Evolutionary conservation across 2,113 vertebrate species (phyloP).

Genomic region (Neomonachus schauinslandi): DNA sequence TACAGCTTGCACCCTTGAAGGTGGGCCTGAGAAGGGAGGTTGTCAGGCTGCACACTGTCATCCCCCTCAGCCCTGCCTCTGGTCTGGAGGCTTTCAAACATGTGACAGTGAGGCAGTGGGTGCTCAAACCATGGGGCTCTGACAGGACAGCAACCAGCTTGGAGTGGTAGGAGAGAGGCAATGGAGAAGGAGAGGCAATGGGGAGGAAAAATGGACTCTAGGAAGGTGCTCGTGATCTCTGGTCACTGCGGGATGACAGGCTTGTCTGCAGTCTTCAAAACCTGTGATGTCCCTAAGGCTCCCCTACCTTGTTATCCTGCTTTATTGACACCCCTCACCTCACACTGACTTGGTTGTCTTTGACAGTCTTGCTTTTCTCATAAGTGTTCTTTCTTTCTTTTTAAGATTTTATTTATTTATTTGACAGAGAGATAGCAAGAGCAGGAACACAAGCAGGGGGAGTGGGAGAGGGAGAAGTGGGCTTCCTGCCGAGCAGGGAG

Average conservation of each 20-base stretch:
- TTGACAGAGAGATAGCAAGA: too few species aligned
- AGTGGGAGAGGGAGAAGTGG: too few species aligned
- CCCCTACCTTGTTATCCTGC: too few species aligned
- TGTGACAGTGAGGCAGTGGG: slow-evolving; percentile 49
- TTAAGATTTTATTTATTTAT: too few species aligned
- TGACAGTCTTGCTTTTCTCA: neutral
- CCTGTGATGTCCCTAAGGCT: fast-evolving
- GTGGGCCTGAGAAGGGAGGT: slow-evolving; percentile 65
- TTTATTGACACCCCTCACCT: neutral
- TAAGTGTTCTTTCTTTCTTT: neutral
- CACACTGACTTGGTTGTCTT: neutral
- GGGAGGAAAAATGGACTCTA: fast-evolving
- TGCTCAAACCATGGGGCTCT: neutral
- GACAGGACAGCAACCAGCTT: slow-evolving; percentile 1
- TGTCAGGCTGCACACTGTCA: slow-evolving; percentile 65
- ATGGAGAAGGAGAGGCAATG: neutral
- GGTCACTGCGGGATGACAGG: fast-evolving
- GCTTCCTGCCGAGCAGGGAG: too few species aligned
- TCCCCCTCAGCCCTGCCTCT: slow-evolving; percentile 64
- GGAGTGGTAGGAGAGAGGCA: neutral
- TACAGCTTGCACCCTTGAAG: slow-evolving; percentile 49
- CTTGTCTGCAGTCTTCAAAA: neutral
- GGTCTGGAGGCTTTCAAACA: slow-evolving; percentile 69
- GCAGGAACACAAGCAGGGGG: too few species aligned
- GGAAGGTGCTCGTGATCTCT: neutral